Evolutionary conservation across 2,113 vertebrate species (phyloP), one percentile per base, ranked within the genome.

Genomic region (Mustelus asterias): DNA sequence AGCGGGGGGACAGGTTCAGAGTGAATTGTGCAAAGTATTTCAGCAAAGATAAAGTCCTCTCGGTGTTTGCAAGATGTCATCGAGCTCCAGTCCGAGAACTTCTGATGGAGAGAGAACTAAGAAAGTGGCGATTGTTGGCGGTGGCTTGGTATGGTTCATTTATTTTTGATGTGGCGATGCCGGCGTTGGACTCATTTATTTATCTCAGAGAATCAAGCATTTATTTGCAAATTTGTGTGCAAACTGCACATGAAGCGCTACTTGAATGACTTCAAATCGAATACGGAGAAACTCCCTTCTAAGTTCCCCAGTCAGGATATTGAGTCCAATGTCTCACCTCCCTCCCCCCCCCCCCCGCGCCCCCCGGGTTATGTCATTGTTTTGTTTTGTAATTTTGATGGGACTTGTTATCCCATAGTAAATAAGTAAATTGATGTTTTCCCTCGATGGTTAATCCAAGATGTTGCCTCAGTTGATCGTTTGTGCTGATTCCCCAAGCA

Each of bases 91-190:
- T 93, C 14, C 60, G 6, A n/a, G 14, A 65, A 65, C 16, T 7
- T 65, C 18, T 37, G 60, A 67, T 20, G 6, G n/a, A 22, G 60
- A 8, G n/a, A 22, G 37, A 33, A 1, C 60, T 41, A 93, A 93
- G 58, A 93, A 22, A 37, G 89, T 93, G 60, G 89, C n/a, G 89
- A 93, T 93, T 93, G n/a, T 93, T 93, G 89, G 89, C n/a, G 89
- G 60, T 67, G 89, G 89, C 60, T 37, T 93, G 60, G 89, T 93
- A 93, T 37, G 89, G 89, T 37, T 37, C 33, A 0, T 48, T 16
- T 24, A 54, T 54, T 54, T 54, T 54, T 54, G 48, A 54, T 54
- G 48, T 54, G 48, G 48, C 2, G 5, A 54, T 54, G 48, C 48
- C 48, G 48, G 48, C 4, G 48, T 54, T 54, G 60, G 13, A 13